Conservation (phyloP, 1,140 invertebrate genomes). For the Cotesia typhae region DNA sequence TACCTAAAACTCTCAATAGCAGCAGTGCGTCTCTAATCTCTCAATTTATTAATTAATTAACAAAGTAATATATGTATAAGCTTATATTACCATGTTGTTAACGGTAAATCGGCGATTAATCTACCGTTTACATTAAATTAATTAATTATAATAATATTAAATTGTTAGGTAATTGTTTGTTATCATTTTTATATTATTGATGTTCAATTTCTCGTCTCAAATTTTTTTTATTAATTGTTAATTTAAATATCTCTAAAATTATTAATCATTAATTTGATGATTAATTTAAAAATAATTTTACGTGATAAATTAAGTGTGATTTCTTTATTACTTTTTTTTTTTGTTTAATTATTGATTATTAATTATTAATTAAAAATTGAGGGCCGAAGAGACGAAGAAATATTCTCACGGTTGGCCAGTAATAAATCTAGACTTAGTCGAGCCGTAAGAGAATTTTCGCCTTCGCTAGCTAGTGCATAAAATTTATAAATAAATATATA, state of each 20-base stretch:
- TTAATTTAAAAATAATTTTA: too few species aligned
- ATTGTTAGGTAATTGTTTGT: constrained; percentile 55
- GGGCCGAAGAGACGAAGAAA: constrained; percentile 37
- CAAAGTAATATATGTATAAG: too few species aligned
- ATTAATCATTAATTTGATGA: too few species aligned
- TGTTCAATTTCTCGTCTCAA: constrained; percentile 48
- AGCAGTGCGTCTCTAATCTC: too few species aligned
- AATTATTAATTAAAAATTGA: constrained; percentile 37
- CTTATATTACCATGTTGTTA: background rate
- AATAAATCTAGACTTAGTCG: constrained; percentile 55
- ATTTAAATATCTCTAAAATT: constrained; percentile 15
- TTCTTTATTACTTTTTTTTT: constrained; percentile 24
- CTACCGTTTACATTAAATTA: background rate
- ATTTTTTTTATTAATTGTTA: constrained; percentile 57
- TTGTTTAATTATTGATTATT: background rate
- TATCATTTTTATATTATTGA: constrained; percentile 58
- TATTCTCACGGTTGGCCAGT: constrained; percentile 60
- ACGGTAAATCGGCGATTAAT: background rate
- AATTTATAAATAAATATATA: too few species aligned
- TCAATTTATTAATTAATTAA: too few species aligned
- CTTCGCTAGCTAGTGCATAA: too few species aligned
- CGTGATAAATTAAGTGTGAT: background rate
- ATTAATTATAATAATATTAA: constrained; percentile 37
- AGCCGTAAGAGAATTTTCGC: constrained; percentile 46
- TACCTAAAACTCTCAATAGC: constrained; percentile 29